Evolutionary conservation across 2,113 vertebrate species (phyloP).

Genomic region (Abramis brama): DNA sequence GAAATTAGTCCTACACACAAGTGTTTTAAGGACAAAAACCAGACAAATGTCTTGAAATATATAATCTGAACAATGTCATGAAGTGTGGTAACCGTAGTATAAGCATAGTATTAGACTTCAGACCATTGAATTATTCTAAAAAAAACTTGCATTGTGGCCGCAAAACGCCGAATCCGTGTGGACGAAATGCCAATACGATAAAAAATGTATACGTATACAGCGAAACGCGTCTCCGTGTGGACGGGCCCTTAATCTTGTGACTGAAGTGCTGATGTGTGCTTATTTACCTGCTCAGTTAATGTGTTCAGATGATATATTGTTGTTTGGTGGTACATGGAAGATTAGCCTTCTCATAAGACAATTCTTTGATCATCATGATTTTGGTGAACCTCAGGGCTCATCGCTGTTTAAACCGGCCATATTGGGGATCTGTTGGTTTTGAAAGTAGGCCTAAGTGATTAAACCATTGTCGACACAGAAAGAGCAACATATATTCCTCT

Average conservation of each 20-base stretch:
- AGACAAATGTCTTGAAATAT: no score
- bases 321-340: neutral
- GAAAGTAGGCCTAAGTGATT: neutral
- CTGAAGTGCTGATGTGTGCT: neutral
- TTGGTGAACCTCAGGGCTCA: neutral
- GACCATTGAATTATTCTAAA: no score
- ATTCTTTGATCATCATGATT: constrained; percentile 17
- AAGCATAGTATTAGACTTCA: no score
- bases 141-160: no score
- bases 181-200: no score
- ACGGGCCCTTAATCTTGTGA: neutral
- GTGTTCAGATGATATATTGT: neutral
- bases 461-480: neutral
- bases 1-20: no score
- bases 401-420: neutral
- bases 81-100: no score
- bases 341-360: neutral
- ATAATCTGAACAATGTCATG: no score
- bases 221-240: no score
- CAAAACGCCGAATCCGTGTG: no score
- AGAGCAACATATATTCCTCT: neutral
- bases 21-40: no score
- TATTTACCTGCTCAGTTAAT: neutral
- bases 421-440: constrained; percentile 5
- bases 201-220: no score